Evolutionary conservation across 2,888 invertebrate species (phyloP).

Genomic region (Ophraella communa): DNA sequence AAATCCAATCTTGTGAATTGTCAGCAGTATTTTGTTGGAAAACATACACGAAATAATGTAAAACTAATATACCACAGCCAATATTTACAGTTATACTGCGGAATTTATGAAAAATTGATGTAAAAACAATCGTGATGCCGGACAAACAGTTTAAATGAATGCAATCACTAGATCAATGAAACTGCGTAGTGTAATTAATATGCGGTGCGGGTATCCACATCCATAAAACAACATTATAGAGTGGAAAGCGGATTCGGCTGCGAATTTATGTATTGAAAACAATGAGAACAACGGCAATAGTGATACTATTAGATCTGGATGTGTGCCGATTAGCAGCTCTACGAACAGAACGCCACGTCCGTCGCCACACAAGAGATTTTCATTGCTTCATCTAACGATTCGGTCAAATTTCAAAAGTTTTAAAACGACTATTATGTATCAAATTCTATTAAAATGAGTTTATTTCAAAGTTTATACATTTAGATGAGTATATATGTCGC

Average conservation of each 20-base stretch:
- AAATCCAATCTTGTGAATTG: no score
- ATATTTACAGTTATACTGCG: no score
- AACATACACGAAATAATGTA: no score
- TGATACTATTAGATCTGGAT: conserved; percentile 41
- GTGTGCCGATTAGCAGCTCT: conserved; percentile 36
- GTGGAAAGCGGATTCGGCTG: conserved; percentile 50
- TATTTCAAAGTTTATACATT: no score
- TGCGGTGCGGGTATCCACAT: conserved; percentile 42
- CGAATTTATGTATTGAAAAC: conserved; percentile 56
- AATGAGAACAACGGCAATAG: conserved; percentile 52
- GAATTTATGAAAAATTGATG: conserved; percentile 12
- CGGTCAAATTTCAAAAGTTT: not conserved
- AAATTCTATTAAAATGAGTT: no score
- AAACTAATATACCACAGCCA: not conserved
- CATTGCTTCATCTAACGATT: not conserved
- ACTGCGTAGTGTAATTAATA: conserved; percentile 46
- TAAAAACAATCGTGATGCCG: conserved; percentile 18
- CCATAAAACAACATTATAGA: conserved; percentile 47
- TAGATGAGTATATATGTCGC: no score
- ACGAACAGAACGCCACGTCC: conserved; percentile 16
- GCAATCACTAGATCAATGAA: conserved; percentile 38
- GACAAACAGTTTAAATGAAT: conserved; percentile 18
- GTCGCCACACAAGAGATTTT: conserved; percentile 16
- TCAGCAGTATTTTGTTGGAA: no score
- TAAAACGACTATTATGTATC: no score